Base-by-base conservation (phyloP, 2,113 vertebrate genomes). In the Brienomyrus longianalis region DNA sequence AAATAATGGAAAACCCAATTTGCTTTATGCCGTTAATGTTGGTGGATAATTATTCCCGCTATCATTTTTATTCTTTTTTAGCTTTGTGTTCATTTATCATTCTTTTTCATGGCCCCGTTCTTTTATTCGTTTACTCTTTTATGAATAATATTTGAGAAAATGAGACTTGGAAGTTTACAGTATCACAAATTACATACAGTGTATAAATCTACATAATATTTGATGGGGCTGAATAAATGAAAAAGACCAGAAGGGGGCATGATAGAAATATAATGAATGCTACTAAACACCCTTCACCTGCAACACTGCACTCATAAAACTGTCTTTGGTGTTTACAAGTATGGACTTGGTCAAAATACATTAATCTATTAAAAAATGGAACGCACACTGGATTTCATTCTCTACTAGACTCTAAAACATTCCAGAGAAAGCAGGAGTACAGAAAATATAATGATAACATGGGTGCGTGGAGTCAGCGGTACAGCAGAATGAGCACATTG, bases 1-100 rank as follows among this genome's bases (percentile, higher is more conserved):
- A 43, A 88, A 66, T 88, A 88, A 66, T 45, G 35, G 87, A 56
- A 88, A 88, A 88, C 35, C 87, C 39, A 59, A 88, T 88, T 66
- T 59, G 87, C 87, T 88, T 88, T n/a, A 66, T 88, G 23, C 56
- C 31, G 21, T 66, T 88, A 88, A 88, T 62, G 54, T 45, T 5
- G 39, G 59, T 66, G 87, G 59, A 88, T 88, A 62, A 88, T 88
- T 88, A 56, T 31, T 88, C 54, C 56, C 0, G 56, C 87, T 88
- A 88, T 88, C 21, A 19, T 87, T 54, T 59, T 59, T 31, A 21
- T 48, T n/a, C 15, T 13, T n/a, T 35, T 39, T 35, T 23, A 59
- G 87, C 35, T 39, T 66, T n/a, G 56, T 11, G 5, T 66, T 88
- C 56, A 88, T 54, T 45, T 54, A 47, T 88, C 52, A 88, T 62